A percentile compares a stretch with the other conserved stretches of the same genome.
These are phyloP conservation scores for Phoeniculus purpureus DNA, from an alignment of 2,797 vertebrate species.

Conservation along the genomic window DNA sequence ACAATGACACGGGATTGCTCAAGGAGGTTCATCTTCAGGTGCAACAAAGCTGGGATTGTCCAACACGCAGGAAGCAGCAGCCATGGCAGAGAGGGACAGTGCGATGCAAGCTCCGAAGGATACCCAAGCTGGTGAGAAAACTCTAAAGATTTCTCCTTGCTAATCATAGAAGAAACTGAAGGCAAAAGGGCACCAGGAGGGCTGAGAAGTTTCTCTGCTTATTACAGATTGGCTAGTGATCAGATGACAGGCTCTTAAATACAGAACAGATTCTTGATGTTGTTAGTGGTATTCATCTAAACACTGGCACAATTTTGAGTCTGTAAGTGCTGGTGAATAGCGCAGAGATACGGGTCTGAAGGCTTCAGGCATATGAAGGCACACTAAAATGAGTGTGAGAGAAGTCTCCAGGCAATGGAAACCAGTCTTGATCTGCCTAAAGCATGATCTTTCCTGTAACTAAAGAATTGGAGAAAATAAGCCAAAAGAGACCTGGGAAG, in stretches of 20 bases:
- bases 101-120: not conserved
- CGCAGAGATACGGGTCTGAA: not conserved
- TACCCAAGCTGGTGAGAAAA: slow-evolving; percentile 53
- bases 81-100: slow-evolving; percentile 24
- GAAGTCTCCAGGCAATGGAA: slow-evolving; percentile 1
- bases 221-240: not conserved
- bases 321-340: not conserved
- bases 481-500: not conserved
- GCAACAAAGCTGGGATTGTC: not conserved
- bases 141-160: not conserved
- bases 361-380: not conserved
- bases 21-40: not conserved
- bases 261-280: not conserved
- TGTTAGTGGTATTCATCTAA: not conserved
- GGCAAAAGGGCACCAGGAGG: not conserved
- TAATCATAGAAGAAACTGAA: not conserved
- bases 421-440: not conserved
- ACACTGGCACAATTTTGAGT: not conserved
- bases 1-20: not conserved
- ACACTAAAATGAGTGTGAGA: slow-evolving; percentile 11
- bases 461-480: slow-evolving; percentile 24
- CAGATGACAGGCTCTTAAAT: not conserved
- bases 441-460: slow-evolving; percentile 6
- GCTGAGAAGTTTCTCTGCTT: not conserved
- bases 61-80: not conserved